Evolutionary conservation across 92 coral and sea anemone genomes (phyloP), one percentile per base, ranked within the genome.

Genomic region (Porites evermanni): DNA sequence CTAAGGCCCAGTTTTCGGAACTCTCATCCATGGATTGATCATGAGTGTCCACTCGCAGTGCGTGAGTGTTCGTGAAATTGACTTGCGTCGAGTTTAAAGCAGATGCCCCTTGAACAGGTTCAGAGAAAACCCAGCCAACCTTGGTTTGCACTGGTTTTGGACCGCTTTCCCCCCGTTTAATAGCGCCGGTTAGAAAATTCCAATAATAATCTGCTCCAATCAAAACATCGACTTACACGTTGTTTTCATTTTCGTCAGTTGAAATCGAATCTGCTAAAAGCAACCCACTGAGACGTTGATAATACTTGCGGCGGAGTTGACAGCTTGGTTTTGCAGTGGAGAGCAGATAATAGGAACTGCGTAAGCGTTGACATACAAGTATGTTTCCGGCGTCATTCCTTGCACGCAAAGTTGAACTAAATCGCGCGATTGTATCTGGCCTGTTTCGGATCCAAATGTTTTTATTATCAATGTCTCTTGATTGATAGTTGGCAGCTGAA

Each of bases 311-410:
- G 87, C 91, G 54, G 81, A 52, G 17, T 88, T 59, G n/a, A 88
- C 75, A 11, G 78, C 68, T 75, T 80, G 83, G 16, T 88, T 81
- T 19, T 68, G 54, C 18, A 88, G 51, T 38, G 78, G 91, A 20
- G 87, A 69, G 61, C 91, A 81, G 8, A 88, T 76, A 47, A 52
- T 70, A 9, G 88, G 91, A 2, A 88, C 88, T 2, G 63, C 87
- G 73, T 81, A 70, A 16, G 70, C 88, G 47, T 56, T 82, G 44
- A 88, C 20, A n/a, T 71, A 66, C 4, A 80, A 7, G 24, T 38
- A 24, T 29, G 64, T 73, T 23, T 67, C 77, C 7, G 24, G 53
- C 11, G 19, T 54, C 24, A 65, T 12, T 38, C 56, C 78, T 38
- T 50, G 50, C 58, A 87, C 26, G 69, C 74, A 72, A 47, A 87